Evolutionary conservation across 2,113 vertebrate genomes (phyloP).

Genomic region (Aspidoscelis tigris): DNA sequence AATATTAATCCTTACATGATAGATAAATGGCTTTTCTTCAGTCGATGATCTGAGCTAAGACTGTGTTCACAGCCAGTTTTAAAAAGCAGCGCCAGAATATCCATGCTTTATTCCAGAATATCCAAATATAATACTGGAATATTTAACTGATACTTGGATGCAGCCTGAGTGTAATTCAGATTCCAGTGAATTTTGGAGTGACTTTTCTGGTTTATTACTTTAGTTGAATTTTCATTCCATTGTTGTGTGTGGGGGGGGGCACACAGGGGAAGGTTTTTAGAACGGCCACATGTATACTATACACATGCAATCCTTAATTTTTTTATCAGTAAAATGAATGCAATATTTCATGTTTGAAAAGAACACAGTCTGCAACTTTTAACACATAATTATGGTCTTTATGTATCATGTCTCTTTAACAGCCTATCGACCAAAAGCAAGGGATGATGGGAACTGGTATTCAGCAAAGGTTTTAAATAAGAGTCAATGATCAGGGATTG

Average conservation of each 20-base stretch:
- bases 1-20: too few species aligned
- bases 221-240: neutral
- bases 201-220: neutral
- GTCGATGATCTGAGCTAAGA: too few species aligned
- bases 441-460: neutral
- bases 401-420: neutral
- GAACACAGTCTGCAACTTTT: neutral
- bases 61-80: too few species aligned
- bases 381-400: neutral
- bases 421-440: neutral
- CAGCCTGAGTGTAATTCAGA: neutral
- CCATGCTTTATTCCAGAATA: too few species aligned
- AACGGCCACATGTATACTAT: neutral
- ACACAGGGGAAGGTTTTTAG: neutral
- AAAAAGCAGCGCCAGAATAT: too few species aligned
- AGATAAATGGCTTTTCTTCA: too few species aligned
- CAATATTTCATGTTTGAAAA: neutral
- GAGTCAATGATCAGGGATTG: neutral
- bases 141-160: too few species aligned
- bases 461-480: too few species aligned
- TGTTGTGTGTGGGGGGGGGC: neutral
- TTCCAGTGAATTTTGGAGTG: neutral
- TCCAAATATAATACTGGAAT: too few species aligned
- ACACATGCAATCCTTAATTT: neutral
- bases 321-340: conserved; percentile 1